Conservation (phyloP, 1,140 invertebrate species). For the Drosophila busckii region DNA sequence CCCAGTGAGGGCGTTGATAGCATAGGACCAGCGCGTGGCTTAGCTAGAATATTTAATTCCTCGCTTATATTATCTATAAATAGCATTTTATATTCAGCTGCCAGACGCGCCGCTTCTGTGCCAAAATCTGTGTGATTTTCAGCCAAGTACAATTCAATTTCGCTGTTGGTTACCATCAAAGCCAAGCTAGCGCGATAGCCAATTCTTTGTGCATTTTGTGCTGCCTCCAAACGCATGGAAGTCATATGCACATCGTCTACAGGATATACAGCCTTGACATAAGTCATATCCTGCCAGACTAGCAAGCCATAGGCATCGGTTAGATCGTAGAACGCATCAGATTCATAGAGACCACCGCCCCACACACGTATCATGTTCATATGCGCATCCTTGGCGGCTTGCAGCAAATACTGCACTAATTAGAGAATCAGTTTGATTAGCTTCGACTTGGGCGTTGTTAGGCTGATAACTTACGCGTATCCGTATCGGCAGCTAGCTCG, state of each 20-base stretch:
- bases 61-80: conserved; percentile 89
- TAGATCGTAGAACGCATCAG: conserved; percentile 93
- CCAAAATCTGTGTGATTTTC: conserved; percentile 89
- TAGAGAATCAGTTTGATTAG: background rate
- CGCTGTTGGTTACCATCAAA: conserved; percentile 96
- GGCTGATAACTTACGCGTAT: conserved; percentile 15
- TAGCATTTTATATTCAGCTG: conserved; percentile 90
- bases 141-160: conserved; percentile 94
- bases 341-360: conserved; percentile 98
- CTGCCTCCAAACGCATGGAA: conserved; percentile 88
- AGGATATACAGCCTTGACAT: conserved; percentile 97
- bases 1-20: conserved; percentile 96
- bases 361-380: conserved; percentile 98
- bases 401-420: conserved; percentile 48
- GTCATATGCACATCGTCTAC: conserved; percentile 59
- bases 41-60: conserved; percentile 83
- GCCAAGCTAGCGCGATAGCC: conserved; percentile 94
- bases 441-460: background rate
- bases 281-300: conserved; percentile 97
- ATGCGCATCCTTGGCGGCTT: conserved; percentile 85
- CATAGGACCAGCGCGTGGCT: conserved; percentile 59
- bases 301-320: conserved; percentile 90
- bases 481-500: conserved; percentile 80
- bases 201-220: conserved; percentile 90
- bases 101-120: conserved; percentile 82